These are phyloP conservation scores for Ophioninae sp. DNA, from an alignment of 2,888 invertebrate genomes.

Conservation along the genomic window DNA sequence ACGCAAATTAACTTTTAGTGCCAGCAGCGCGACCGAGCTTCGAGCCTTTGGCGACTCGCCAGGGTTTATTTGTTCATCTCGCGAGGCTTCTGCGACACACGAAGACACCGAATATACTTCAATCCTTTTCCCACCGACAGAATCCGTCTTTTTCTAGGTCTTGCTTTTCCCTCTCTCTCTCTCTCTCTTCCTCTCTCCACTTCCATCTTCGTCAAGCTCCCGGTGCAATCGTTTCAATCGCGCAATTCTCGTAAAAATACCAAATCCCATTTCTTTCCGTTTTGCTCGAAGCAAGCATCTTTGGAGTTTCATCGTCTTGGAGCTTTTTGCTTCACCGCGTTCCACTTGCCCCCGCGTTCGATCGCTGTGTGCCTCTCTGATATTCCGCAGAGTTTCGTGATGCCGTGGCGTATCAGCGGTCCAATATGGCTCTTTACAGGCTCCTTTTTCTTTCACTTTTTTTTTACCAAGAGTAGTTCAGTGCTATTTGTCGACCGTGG, in stretches of 20 bases:
- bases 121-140: constrained; percentile 20
- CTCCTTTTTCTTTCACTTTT: constrained; percentile 20
- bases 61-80: constrained; percentile 68
- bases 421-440: constrained; percentile 27
- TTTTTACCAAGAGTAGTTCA: constrained; percentile 8
- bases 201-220: constrained; percentile 13
- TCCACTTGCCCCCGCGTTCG: constrained; percentile 6
- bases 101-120: constrained; percentile 33
- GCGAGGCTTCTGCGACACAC: constrained; percentile 63
- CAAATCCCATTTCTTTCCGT: constrained; percentile 62
- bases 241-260: constrained; percentile 62
- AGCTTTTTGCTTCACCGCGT: constrained; percentile 31
- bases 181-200: not conserved
- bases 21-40: constrained; percentile 64
- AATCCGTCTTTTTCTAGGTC: constrained; percentile 4
- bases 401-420: constrained; percentile 12
- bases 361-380: not conserved
- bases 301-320: constrained; percentile 41
- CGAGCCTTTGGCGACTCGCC: constrained; percentile 69
- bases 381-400: constrained; percentile 24
- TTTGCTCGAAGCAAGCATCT: constrained; percentile 11
- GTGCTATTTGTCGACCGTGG: constrained; percentile 33
- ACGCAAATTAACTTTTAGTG: constrained; percentile 79
- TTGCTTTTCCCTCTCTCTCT: not conserved
- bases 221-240: constrained; percentile 17